phyloP scores from a whole-genome alignment of 2,113 vertebrate genomes.

The Donacobius atricapilla region DNA sequence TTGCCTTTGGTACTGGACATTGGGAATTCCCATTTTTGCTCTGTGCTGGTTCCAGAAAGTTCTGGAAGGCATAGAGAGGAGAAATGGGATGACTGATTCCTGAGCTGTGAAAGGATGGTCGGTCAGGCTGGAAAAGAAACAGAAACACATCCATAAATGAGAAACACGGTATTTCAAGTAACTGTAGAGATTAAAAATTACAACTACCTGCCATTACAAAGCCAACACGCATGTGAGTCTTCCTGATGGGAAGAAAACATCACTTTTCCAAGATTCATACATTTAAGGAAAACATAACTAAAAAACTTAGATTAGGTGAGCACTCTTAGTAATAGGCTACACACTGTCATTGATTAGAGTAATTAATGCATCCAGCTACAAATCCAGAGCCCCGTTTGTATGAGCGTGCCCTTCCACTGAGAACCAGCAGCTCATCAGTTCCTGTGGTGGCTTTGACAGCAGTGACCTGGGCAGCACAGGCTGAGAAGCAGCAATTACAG shows the following conservation, averaged over 20 bases:
- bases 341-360: not conserved
- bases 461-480: not conserved
- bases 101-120: conserved; percentile 61
- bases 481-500: not conserved
- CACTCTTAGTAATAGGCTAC: not conserved
- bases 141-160: not conserved
- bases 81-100: conserved; percentile 73
- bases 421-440: not conserved
- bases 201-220: not conserved
- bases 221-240: not conserved
- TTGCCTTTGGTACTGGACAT: conserved; percentile 72
- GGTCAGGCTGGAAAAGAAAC: conserved; percentile 64
- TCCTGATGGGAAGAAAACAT: not conserved
- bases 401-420: not conserved
- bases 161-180: not conserved
- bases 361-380: not conserved
- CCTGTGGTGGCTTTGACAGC: not conserved
- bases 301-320: rapidly evolving
- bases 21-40: conserved; percentile 47
- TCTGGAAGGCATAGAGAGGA: conserved; percentile 74
- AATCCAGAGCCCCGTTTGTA: not conserved
- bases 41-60: conserved; percentile 44
- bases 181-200: not conserved
- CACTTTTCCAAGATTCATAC: not conserved
- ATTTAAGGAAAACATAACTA: not conserved